These are phyloP conservation scores for Lutjanus argentimaculatus DNA, from an alignment of 2,797 vertebrate species.

Conservation along the genomic window DNA sequence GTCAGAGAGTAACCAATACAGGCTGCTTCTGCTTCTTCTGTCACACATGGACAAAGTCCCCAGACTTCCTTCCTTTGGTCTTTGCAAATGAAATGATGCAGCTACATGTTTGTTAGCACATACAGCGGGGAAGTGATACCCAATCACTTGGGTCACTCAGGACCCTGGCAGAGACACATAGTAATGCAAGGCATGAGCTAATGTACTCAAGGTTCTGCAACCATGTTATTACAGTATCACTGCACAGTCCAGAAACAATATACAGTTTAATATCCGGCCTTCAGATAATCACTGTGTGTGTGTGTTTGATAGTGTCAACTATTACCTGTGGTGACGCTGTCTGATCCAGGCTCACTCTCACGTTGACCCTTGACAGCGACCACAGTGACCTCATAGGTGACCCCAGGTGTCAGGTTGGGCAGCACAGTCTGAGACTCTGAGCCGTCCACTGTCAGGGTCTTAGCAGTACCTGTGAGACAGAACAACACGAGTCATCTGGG, in stretches of 20 bases:
- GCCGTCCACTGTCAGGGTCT: constrained; percentile 88
- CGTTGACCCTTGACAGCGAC: constrained; percentile 91
- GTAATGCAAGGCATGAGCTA: too few relatives aligned
- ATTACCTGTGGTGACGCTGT: constrained; percentile 92
- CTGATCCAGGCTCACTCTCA: constrained; percentile 93
- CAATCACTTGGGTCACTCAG: too few relatives aligned
- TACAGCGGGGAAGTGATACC: too few relatives aligned
- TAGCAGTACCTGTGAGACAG: constrained; percentile 84
- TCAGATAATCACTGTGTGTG: not conserved
- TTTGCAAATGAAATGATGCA: too few relatives aligned
- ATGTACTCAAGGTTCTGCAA: too few relatives aligned
- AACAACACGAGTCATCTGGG: not conserved
- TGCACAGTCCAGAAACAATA: not conserved
- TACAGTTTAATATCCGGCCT: not conserved
- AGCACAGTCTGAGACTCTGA: constrained; percentile 87
- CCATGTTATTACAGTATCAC: not conserved
- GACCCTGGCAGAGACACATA: too few relatives aligned
- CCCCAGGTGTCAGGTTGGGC: constrained; percentile 90
- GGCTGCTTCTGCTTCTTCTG: too few relatives aligned
- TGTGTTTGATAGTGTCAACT: not conserved
- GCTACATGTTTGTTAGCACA: too few relatives aligned
- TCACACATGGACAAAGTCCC: too few relatives aligned
- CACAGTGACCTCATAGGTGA: constrained; percentile 91
- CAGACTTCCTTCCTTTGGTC: too few relatives aligned
- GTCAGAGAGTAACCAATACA: too few relatives aligned